Conservation (phyloP, 2,113 vertebrate genomes). For the Dipodomys stephensi region DNA sequence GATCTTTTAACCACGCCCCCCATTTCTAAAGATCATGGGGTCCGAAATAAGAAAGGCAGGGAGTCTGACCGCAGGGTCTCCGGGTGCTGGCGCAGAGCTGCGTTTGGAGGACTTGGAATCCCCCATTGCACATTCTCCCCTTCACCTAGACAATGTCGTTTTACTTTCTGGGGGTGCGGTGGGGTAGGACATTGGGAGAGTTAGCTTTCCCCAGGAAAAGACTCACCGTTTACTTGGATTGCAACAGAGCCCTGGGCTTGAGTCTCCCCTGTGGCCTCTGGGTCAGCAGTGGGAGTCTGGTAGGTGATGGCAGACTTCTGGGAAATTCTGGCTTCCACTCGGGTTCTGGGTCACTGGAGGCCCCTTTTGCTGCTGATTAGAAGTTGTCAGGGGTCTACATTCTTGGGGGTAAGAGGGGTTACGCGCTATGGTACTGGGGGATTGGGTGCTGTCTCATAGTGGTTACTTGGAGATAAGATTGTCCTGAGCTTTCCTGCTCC, state of each 20-base stretch:
- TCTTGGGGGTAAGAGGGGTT: not conserved
- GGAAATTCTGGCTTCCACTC: not conserved
- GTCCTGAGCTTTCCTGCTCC: no score
- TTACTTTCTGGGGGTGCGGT: not conserved
- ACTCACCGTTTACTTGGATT: conserved; percentile 22
- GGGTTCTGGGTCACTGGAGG: no score
- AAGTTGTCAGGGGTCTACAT: not conserved
- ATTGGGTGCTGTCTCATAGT: no score
- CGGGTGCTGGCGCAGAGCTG: not conserved
- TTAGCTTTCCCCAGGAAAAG: not conserved
- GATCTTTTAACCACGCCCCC: not conserved
- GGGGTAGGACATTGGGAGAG: not conserved
- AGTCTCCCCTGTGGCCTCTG: not conserved
- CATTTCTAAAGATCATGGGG: not conserved
- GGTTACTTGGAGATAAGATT: no score
- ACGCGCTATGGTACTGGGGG: no score
- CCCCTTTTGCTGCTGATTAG: not conserved
- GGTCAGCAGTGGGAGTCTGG: not conserved
- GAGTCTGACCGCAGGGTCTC: no score
- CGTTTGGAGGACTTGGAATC: not conserved
- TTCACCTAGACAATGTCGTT: not conserved
- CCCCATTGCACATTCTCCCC: not conserved
- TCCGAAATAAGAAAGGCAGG: not conserved
- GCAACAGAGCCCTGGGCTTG: not conserved
- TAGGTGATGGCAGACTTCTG: not conserved